A percentile compares a stretch with the other conserved stretches of the same genome.
Evolutionary conservation across 2,888 invertebrate species (phyloP).

Genomic region (Epsilonema sp.): DNA sequence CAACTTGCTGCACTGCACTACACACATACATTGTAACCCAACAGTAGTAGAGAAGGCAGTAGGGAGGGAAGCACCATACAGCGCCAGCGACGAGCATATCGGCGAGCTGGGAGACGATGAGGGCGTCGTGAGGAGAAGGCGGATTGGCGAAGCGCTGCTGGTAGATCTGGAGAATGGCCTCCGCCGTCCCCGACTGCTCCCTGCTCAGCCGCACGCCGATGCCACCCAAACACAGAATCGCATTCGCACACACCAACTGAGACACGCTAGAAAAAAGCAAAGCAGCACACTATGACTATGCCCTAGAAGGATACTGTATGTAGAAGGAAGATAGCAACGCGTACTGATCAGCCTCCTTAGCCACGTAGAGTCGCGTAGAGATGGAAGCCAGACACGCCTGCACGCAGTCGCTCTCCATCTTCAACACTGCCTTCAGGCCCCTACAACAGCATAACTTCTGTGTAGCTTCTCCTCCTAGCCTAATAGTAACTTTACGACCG

Average conservation of each 20-base stretch:
- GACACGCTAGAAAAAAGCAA: conserved; percentile 53
- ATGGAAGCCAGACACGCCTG: conserved; percentile 86
- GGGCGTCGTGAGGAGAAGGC: conserved; percentile 68
- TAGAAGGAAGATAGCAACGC: too few relatives aligned
- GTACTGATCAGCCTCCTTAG: conserved; percentile 39
- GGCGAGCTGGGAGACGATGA: conserved; percentile 90
- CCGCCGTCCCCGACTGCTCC: conserved; percentile 75
- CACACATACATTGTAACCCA: too few relatives aligned
- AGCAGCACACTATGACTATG: too few relatives aligned
- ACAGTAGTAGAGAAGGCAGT: too few relatives aligned
- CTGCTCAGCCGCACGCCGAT: conserved; percentile 83
- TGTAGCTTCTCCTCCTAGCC: too few relatives aligned
- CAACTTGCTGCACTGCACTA: too few relatives aligned
- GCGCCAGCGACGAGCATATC: conserved; percentile 74
- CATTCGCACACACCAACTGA: conserved; percentile 77
- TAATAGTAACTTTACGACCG: too few relatives aligned
- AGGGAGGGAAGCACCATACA: too few relatives aligned
- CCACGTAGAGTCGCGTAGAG: conserved; percentile 79
- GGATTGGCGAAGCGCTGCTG: conserved; percentile 81
- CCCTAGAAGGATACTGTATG: too few relatives aligned
- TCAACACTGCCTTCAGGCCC: conserved; percentile 69
- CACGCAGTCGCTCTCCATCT: conserved; percentile 72
- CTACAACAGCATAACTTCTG: conserved; percentile 17
- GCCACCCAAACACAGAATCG: conserved; percentile 87
- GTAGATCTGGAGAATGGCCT: conserved; percentile 84